phyloP scores from a whole-genome alignment of 2,113 vertebrate species.

The Corythaeola cristata region DNA sequence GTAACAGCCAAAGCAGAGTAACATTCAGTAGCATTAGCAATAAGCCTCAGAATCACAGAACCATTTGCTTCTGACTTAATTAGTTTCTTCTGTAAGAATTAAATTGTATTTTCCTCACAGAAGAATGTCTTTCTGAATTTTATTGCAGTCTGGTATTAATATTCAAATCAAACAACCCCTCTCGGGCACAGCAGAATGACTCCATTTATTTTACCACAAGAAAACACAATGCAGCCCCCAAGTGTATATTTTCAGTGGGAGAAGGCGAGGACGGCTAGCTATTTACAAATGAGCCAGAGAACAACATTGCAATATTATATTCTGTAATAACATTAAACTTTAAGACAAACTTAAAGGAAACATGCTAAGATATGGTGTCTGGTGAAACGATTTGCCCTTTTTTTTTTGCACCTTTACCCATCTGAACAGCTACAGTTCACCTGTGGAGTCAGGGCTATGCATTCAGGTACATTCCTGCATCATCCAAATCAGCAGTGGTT shows the following conservation, averaged over 20 bases:
- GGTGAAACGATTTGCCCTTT: not conserved
- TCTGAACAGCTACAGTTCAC: not conserved
- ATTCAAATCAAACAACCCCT: slow-evolving; percentile 38
- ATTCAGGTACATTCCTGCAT: not conserved
- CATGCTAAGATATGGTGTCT: not conserved
- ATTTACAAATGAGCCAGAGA: not conserved
- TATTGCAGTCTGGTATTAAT: slow-evolving; percentile 46
- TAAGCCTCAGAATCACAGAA: slow-evolving; percentile 43
- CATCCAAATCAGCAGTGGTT: not conserved
- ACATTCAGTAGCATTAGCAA: slow-evolving; percentile 30
- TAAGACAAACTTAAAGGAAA: not conserved
- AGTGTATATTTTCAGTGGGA: not conserved
- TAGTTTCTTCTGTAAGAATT: slow-evolving; percentile 58
- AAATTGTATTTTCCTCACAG: slow-evolving; percentile 52
- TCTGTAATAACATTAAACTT: not conserved
- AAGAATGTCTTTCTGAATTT: slow-evolving; percentile 48
- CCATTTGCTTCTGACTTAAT: slow-evolving; percentile 57
- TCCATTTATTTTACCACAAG: slow-evolving; percentile 41
- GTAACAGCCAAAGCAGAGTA: slow-evolving; percentile 27
- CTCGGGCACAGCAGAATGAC: not conserved
- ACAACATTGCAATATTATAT: not conserved
- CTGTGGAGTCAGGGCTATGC: not conserved
- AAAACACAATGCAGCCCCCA: slow-evolving; percentile 27
- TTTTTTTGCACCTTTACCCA: not conserved
- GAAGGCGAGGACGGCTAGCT: not conserved